A percentile compares a stretch with the other conserved stretches of the same genome.
Conservation (phyloP, 1,140 invertebrate species). For the Cydia amplana region DNA sequence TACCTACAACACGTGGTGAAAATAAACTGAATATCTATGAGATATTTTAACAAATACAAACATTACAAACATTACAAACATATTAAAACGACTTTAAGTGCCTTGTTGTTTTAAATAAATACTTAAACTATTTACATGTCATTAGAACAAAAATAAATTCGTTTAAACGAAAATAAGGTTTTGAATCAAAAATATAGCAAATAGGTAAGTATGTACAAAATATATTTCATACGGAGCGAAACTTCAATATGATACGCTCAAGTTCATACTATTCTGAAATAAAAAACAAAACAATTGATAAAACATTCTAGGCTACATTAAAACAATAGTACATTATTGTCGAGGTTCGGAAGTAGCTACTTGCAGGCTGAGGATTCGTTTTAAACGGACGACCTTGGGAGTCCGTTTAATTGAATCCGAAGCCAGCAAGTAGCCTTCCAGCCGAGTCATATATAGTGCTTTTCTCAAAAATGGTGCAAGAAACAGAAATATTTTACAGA, state of each 20-base stretch:
- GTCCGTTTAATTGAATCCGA: no score
- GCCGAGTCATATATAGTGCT: no score
- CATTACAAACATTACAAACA: constrained; percentile 17
- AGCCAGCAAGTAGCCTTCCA: no score
- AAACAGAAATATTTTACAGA: no score
- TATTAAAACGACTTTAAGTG: constrained; percentile 10
- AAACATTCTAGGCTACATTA: not conserved
- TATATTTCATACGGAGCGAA: not conserved
- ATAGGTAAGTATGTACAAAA: not conserved
- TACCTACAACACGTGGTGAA: not conserved
- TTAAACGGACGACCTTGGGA: no score
- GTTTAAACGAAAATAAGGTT: not conserved
- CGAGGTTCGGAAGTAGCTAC: no score
- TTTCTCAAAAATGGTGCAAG: no score
- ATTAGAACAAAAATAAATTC: constrained; percentile 25
- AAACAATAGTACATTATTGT: not conserved
- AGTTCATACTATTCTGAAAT: not conserved
- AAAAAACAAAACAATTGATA: not conserved
- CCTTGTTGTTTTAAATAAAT: not conserved
- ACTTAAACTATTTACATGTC: constrained; percentile 28
- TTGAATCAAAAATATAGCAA: not conserved
- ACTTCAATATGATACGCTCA: not conserved
- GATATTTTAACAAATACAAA: constrained; percentile 18
- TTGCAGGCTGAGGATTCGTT: no score
- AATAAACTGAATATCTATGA: constrained; percentile 1